A percentile compares a stretch with the other conserved stretches of the same genome.
phyloP scores from a whole-genome alignment of 1,140 invertebrate species.

The Conus ventricosus region DNA sequence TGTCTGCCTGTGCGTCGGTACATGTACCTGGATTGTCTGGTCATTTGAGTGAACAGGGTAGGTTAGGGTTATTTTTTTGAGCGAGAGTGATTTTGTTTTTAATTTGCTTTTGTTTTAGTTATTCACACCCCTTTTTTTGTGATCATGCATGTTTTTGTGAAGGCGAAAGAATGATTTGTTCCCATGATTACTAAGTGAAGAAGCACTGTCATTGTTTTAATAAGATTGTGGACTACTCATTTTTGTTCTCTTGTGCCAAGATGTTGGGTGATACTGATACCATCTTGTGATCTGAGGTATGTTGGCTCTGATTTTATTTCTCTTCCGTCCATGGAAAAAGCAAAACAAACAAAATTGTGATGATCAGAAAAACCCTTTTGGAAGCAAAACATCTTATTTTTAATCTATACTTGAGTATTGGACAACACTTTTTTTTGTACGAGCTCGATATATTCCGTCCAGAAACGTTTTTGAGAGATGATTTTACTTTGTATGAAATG shows the following conservation, averaged over 20 bases:
- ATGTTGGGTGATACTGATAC: conserved; percentile 3
- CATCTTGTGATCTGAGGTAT: neutral
- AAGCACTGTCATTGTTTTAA: too few species aligned
- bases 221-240: neutral
- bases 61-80: too few species aligned
- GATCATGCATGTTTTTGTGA: too few species aligned
- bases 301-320: neutral
- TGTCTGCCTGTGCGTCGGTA: too few species aligned
- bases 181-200: too few species aligned
- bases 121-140: too few species aligned
- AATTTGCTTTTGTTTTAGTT: too few species aligned
- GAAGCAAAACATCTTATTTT: neutral
- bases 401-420: neutral
- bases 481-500: too few species aligned
- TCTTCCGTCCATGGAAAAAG: neutral
- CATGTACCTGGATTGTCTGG: too few species aligned
- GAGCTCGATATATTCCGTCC: neutral
- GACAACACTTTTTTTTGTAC: neutral
- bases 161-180: too few species aligned
- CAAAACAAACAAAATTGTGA: neutral
- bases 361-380: neutral
- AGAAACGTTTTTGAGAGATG: neutral
- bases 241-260: neutral
- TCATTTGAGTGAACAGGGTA: too few species aligned
- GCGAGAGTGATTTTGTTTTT: too few species aligned